phyloP scores from a whole-genome alignment of 2,888 invertebrate genomes.

The Teleogryllus oceanicus region DNA sequence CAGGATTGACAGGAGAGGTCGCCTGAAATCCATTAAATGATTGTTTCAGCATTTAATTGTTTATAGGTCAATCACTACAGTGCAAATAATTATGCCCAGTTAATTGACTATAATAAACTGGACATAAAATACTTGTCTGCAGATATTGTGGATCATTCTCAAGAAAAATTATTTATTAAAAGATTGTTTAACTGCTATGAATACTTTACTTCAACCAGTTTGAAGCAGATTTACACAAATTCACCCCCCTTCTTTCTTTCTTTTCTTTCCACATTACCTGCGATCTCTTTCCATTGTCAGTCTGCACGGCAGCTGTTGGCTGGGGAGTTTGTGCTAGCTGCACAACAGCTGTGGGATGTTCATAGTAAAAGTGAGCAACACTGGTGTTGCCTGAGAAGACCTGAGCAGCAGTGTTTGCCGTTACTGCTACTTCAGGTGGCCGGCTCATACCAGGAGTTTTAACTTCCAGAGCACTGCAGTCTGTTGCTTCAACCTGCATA shows the following conservation, averaged over 20 bases:
- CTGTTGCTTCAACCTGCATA: conserved; percentile 24
- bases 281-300: conserved; percentile 47
- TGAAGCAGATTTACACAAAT: no score
- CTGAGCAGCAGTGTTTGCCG: conserved; percentile 27
- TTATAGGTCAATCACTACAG: no score
- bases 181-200: no score
- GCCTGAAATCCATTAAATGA: conserved; percentile 41
- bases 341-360: conserved; percentile 32
- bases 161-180: no score
- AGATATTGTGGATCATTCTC: no score
- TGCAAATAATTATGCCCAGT: no score
- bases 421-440: conserved; percentile 29
- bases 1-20: conserved; percentile 50
- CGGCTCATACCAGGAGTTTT: conserved; percentile 19
- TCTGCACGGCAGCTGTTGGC: conserved; percentile 38
- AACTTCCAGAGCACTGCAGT: conserved; percentile 25
- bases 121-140: no score
- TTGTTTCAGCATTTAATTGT: no score
- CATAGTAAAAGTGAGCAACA: conserved; percentile 33
- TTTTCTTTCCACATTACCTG: conserved; percentile 38
- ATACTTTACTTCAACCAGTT: no score
- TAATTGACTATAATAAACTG: no score
- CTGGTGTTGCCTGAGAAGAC: conserved; percentile 24
- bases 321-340: conserved; percentile 33
- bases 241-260: no score